Conservation (phyloP, 2,113 vertebrate genomes). For the Ammodytes marinus region DNA sequence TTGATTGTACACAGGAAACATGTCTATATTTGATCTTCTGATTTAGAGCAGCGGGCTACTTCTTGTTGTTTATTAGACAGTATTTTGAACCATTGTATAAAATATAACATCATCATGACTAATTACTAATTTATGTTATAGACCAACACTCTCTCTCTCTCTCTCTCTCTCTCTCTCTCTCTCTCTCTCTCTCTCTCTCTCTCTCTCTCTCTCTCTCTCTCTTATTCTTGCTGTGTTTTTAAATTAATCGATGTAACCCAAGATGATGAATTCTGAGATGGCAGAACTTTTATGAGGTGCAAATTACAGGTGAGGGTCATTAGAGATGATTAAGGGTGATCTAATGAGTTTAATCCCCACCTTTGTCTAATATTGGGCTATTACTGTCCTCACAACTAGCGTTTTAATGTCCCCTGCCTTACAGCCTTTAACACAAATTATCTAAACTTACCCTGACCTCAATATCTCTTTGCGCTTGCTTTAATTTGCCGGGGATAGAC, state of each 20-base stretch:
- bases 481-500: constrained; percentile 51
- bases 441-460: constrained; percentile 65
- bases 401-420: constrained; percentile 62
- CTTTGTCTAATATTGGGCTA: constrained; percentile 68
- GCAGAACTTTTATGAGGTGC: constrained; percentile 66
- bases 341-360: constrained; percentile 67
- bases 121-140: constrained; percentile 15
- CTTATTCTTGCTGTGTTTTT: constrained; percentile 25
- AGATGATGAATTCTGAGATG: constrained; percentile 53
- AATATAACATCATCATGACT: background rate
- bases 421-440: constrained; percentile 66
- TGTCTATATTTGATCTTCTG: background rate
- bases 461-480: constrained; percentile 48
- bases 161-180: constrained; percentile 5
- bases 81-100: background rate
- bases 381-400: constrained; percentile 59
- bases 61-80: background rate
- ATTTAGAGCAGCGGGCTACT: no score
- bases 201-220: background rate
- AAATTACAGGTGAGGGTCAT: constrained; percentile 64
- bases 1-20: background rate
- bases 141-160: constrained; percentile 7
- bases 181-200: constrained; percentile 1
- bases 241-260: constrained; percentile 36
- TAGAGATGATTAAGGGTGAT: constrained; percentile 61